Conservation (phyloP, 2,113 vertebrate genomes). For the Bubalus kerabau region DNA sequence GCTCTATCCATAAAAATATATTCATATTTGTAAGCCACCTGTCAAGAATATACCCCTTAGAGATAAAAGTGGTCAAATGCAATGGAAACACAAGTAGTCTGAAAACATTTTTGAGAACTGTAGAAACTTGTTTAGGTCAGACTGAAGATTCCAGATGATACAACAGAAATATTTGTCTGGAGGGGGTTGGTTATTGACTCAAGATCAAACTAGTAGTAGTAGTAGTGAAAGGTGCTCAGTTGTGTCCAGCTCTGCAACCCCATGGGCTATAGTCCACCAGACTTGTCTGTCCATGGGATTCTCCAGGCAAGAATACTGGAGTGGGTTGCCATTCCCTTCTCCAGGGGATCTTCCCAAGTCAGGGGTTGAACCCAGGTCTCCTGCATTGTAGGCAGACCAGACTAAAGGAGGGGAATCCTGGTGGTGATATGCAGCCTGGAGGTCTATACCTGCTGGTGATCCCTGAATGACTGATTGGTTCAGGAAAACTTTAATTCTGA, state of each 20-base stretch:
- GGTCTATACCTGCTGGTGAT: background rate
- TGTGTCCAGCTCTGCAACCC: background rate
- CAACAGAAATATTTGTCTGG: background rate
- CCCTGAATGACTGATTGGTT: background rate
- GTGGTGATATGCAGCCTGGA: background rate
- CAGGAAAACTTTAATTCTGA: background rate
- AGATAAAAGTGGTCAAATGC: background rate
- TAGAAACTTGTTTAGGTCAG: background rate
- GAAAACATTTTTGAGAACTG: background rate
- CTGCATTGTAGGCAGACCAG: background rate
- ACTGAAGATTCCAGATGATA: background rate
- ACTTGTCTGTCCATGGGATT: background rate
- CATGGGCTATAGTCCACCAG: background rate
- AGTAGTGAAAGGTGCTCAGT: background rate
- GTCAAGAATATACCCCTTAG: background rate
- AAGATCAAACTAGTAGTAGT: background rate
- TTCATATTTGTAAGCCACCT: background rate
- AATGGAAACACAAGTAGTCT: background rate
- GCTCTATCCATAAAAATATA: background rate
- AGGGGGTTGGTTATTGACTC: background rate
- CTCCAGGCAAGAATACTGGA: background rate
- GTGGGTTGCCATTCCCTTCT: background rate
- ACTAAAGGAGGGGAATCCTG: background rate
- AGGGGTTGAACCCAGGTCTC: background rate
- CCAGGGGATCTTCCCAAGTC: background rate